Conservation (phyloP, 2,113 vertebrate species). For the Pseudolaguvia tuberculata region DNA sequence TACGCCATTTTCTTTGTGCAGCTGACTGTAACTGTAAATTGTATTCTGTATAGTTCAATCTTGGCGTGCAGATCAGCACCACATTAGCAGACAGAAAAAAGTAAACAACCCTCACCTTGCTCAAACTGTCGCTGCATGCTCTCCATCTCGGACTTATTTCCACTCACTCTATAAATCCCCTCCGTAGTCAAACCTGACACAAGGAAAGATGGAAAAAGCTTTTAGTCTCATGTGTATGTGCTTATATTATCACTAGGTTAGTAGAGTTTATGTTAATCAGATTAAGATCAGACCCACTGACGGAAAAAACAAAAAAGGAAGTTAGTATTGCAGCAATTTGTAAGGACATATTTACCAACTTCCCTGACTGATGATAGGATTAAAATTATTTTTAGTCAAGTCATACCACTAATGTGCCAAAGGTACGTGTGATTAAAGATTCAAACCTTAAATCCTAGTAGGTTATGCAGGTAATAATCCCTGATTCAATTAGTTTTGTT, state of each 20-base stretch:
- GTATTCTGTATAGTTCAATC: neutral
- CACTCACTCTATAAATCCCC: conserved; percentile 91
- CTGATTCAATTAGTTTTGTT: neutral
- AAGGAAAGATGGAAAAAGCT: neutral
- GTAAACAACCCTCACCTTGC: conserved; percentile 81
- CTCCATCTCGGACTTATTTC: conserved; percentile 97
- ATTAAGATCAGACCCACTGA: neutral
- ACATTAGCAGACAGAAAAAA: neutral
- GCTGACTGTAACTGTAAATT: neutral
- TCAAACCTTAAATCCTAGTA: neutral
- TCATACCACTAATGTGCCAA: neutral
- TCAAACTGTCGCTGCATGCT: conserved; percentile 95
- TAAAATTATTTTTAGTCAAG: neutral
- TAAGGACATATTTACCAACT: neutral
- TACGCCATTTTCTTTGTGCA: neutral
- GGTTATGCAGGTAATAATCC: neutral
- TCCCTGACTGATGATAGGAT: neutral
- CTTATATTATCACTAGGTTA: neutral
- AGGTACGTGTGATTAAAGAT: neutral
- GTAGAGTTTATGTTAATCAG: neutral
- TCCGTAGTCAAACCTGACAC: conserved; percentile 84
- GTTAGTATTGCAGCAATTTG: neutral
- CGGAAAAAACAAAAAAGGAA: neutral
- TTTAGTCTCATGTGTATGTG: neutral
- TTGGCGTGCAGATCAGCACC: neutral